Conservation (phyloP, 1,140 invertebrate genomes). For the Sitodiplosis mosellana region DNA sequence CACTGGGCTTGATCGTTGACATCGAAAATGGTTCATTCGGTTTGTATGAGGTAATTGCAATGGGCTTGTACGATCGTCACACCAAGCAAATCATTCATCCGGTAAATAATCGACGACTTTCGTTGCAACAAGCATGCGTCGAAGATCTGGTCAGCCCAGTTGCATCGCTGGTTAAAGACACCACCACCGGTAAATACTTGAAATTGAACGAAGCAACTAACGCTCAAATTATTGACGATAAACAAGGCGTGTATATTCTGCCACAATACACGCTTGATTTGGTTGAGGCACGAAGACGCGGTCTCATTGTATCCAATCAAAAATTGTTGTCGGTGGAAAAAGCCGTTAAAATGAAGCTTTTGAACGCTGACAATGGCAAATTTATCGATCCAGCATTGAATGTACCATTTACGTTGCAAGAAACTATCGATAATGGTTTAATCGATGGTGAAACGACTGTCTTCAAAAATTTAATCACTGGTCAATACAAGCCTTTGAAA, state of each 20-base stretch:
- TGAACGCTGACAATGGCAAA: conserved; percentile 55
- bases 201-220: conserved; percentile 56
- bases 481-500: conserved; percentile 49
- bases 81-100: conserved; percentile 66
- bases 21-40: conserved; percentile 65
- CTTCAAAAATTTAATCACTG: conserved; percentile 54
- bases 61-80: conserved; percentile 59
- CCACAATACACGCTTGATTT: conserved; percentile 44
- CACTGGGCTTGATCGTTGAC: conserved; percentile 60
- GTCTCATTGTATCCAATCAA: conserved; percentile 52
- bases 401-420: conserved; percentile 45
- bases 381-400: conserved; percentile 57
- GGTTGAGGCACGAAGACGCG: conserved; percentile 46
- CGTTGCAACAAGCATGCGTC: conserved; percentile 58
- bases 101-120: conserved; percentile 50
- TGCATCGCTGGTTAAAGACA: conserved; percentile 58
- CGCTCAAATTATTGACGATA: conserved; percentile 51
- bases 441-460: conserved; percentile 59
- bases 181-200: conserved; percentile 47
- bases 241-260: conserved; percentile 45
- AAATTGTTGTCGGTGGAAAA: conserved; percentile 57
- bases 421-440: conserved; percentile 50
- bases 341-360: conserved; percentile 54
- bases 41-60: conserved; percentile 62
- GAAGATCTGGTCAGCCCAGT: conserved; percentile 66